phyloP scores from a whole-genome alignment of 2,888 invertebrate species.

The Drosophila mayaguana region DNA sequence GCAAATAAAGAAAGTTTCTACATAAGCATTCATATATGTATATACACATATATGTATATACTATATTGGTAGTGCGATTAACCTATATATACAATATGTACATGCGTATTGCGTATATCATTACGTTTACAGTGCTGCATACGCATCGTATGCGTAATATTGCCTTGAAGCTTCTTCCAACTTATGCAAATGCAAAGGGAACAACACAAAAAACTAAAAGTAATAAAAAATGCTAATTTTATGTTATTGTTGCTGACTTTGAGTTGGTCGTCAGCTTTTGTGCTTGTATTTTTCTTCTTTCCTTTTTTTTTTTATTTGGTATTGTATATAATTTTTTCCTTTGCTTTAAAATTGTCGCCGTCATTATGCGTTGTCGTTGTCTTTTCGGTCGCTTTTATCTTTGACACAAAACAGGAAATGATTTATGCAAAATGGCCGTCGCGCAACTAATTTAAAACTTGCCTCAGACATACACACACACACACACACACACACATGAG shows the following conservation, averaged over 20 bases:
- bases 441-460: conserved; percentile 75
- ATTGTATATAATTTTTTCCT: not conserved
- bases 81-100: conserved; percentile 12
- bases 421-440: conserved; percentile 71
- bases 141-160: conserved; percentile 72
- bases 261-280: conserved; percentile 38
- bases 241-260: conserved; percentile 74
- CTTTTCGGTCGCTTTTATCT: conserved; percentile 65
- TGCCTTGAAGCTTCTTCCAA: conserved; percentile 58
- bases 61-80: conserved; percentile 5
- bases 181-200: conserved; percentile 68
- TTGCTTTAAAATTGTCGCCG: conserved; percentile 46
- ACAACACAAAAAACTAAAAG: conserved; percentile 66
- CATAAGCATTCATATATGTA: not conserved
- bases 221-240: conserved; percentile 80
- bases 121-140: conserved; percentile 19
- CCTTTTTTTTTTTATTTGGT: not conserved
- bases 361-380: conserved; percentile 51
- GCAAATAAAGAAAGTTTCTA: conserved; percentile 16
- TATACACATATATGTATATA: too few relatives aligned
- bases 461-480: conserved; percentile 31
- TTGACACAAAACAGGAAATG: conserved; percentile 75
- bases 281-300: conserved; percentile 34
- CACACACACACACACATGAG: conserved; percentile 23
- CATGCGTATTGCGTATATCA: conserved; percentile 14